Percentiles rank a stretch among this genome's conserved stretches.
These are phyloP conservation scores for Schlechtendalia chinensis DNA, from an alignment of 1,140 invertebrate species.

Conservation along the genomic window DNA sequence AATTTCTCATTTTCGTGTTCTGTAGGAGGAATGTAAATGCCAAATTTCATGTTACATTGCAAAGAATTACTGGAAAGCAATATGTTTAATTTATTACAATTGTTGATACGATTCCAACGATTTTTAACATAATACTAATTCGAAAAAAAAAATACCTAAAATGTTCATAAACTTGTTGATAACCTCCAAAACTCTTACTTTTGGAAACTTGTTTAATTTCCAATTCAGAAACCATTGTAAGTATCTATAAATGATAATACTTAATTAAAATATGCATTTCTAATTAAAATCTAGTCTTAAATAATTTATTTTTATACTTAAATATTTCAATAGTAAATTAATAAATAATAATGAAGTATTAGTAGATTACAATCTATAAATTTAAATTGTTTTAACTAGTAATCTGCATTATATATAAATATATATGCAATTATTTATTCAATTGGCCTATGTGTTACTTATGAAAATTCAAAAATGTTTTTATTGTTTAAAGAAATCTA, in stretches of 20 bases:
- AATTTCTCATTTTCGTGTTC: constrained; percentile 62
- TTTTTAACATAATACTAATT: too few species aligned
- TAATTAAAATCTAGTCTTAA: too few species aligned
- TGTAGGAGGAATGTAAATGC: constrained; percentile 81
- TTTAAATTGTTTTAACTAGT: too few species aligned
- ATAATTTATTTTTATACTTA: too few species aligned
- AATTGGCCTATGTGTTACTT: too few species aligned
- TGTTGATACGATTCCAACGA: neutral
- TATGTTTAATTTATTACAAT: neutral
- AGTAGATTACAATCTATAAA: too few species aligned
- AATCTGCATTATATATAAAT: too few species aligned
- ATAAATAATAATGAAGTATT: too few species aligned
- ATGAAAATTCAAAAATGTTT: too few species aligned
- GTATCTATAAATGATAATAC: neutral
- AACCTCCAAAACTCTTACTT: constrained; percentile 68
- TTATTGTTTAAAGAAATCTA: too few species aligned
- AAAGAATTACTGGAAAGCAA: constrained; percentile 66
- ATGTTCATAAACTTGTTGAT: constrained; percentile 83
- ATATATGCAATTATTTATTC: too few species aligned
- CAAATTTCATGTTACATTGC: constrained; percentile 91
- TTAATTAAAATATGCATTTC: neutral
- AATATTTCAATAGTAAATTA: too few species aligned
- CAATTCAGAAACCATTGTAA: constrained; percentile 1
- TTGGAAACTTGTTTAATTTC: constrained; percentile 15
- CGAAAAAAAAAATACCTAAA: constrained; percentile 61